Conservation (phyloP, 2,888 invertebrate genomes). For the Peribatodes rhomboidaria region DNA sequence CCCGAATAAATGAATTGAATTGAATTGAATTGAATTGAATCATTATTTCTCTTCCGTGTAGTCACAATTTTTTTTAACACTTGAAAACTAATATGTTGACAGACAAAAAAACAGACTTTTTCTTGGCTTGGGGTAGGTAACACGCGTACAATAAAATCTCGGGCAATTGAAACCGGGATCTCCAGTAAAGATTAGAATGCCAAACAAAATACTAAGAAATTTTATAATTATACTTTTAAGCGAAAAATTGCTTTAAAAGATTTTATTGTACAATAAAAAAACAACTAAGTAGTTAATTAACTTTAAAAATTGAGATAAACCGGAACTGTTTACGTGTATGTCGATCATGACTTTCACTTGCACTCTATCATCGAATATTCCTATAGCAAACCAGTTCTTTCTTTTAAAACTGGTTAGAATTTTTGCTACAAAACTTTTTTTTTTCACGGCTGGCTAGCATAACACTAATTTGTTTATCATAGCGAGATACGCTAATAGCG, state of each 20-base stretch:
- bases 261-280: conserved; percentile 38
- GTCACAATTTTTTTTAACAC: too few relatives aligned
- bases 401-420: conserved; percentile 65
- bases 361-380: conserved; percentile 82
- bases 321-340: conserved; percentile 79
- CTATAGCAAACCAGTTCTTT: conserved; percentile 77
- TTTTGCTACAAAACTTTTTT: conserved; percentile 55
- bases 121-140: too few relatives aligned
- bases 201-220: not conserved
- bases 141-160: too few relatives aligned
- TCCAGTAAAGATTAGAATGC: not conserved
- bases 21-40: too few relatives aligned
- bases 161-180: not conserved
- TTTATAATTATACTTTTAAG: conserved; percentile 9
- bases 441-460: conserved; percentile 52
- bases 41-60: too few relatives aligned
- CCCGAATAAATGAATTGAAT: too few relatives aligned
- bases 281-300: conserved; percentile 61
- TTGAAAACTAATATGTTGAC: too few relatives aligned
- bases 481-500: conserved; percentile 58
- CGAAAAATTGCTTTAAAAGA: conserved; percentile 28
- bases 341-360: conserved; percentile 84
- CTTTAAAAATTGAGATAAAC: conserved; percentile 70
- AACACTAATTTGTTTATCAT: conserved; percentile 64
- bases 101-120: too few relatives aligned